These are phyloP conservation scores for Calypte anna DNA, from an alignment of 2,113 vertebrate species.

Conservation along the genomic window DNA sequence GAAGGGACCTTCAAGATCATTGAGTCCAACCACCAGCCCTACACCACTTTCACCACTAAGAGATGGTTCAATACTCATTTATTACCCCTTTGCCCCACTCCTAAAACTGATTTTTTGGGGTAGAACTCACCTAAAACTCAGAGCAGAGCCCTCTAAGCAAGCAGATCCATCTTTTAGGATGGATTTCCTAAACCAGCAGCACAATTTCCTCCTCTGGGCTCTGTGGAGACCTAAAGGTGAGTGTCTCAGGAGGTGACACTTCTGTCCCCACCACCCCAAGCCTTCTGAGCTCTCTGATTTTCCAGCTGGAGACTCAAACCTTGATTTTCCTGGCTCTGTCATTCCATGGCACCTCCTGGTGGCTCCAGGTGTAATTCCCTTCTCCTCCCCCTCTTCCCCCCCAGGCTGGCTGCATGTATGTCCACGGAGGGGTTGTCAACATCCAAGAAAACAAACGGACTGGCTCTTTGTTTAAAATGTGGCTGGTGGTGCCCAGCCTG, in stretches of 20 bases:
- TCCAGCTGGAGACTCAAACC: not conserved
- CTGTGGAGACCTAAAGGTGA: fast-evolving
- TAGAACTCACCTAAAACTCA: not conserved
- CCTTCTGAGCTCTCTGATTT: not conserved
- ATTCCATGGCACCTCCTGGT: not conserved
- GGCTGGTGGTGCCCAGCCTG: slow-evolving; percentile 94
- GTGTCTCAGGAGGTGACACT: not conserved
- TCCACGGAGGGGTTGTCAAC: slow-evolving; percentile 96
- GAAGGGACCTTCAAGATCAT: no score
- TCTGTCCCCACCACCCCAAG: no score
- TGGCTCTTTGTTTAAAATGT: slow-evolving; percentile 97
- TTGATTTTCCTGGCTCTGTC: fast-evolving
- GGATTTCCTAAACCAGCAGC: not conserved
- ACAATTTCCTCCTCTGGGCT: not conserved
- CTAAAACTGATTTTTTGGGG: not conserved
- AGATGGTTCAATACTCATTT: not conserved
- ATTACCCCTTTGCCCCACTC: not conserved
- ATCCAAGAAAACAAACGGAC: slow-evolving; percentile 97
- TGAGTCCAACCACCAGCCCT: no score
- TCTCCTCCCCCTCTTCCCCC: not conserved
- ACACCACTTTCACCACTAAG: no score
- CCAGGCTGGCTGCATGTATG: slow-evolving; percentile 98
- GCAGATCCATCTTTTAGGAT: fast-evolving
- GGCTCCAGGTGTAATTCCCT: fast-evolving
- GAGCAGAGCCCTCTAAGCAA: not conserved